Base-by-base conservation (phyloP, 1,140 invertebrate genomes). In the Dendroctonus valens region DNA sequence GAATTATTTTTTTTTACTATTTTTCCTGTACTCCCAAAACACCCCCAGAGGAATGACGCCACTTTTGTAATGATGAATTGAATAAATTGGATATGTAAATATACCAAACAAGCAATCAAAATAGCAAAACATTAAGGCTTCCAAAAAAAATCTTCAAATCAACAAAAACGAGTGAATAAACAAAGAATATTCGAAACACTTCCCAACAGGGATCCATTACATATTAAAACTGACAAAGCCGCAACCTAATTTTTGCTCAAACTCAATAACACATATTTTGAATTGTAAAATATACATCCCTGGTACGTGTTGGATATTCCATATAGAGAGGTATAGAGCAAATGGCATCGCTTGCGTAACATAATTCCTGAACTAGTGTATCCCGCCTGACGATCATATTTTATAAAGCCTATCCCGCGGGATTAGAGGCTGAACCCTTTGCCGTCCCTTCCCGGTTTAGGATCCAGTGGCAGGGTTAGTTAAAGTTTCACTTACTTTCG, bases 251-350 rank as follows among this genome's bases (percentile, higher is more conserved):
- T 44, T 58, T 44, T 41, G 50, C 50, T 44, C 26, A 26, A 58
- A 58, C 55, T 58, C 55, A 44, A 58, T 58, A 58, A 58, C 55
- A 58, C 55, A 46, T 58, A 58, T 12, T 58, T 58, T 58, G 55
- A 58, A 58, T 58, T 58, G 55, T 58, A 58, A 58, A 58, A 44
- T 58, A 58, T 58, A 40, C 41, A 26, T 11, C 55, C 9, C 55
- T 26, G 7, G 41, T 58, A 44, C 41, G 26, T 44, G 46, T 52
- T 55, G 39, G 42, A 26, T 58, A 58, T 58, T 58, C 55, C 55
- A 26, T 55, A 55, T 41, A 41, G 11, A 15, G 11, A 8, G 55
- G 55, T 58, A 44, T n/a, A 14, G 55, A 41, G 55, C 41, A 58
- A 58, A 58, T 44, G 55, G 55, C 55, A 41, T 58, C 26, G 55